Percentiles rank a stretch among this genome's conserved stretches.
These are phyloP conservation scores for Pampus argenteus DNA, from an alignment of 2,797 vertebrate genomes.

Conservation along the genomic window DNA sequence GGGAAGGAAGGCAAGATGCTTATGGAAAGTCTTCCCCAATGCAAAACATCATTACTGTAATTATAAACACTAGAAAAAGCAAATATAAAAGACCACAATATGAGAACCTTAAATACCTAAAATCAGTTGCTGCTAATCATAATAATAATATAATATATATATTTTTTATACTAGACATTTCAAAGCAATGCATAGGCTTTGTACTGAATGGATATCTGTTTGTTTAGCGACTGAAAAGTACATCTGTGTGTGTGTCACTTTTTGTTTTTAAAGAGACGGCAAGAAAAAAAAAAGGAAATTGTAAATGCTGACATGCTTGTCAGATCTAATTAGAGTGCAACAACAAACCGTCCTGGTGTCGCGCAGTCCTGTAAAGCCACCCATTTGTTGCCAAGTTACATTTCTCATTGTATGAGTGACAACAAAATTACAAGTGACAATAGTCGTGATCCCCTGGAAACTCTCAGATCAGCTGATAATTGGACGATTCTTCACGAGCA, in stretches of 20 bases:
- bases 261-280: constrained; percentile 43
- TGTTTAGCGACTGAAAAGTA: constrained; percentile 20
- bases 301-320: constrained; percentile 59
- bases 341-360: constrained; percentile 53
- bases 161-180: constrained; percentile 1
- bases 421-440: constrained; percentile 80
- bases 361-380: constrained; percentile 49
- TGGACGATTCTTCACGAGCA: constrained; percentile 69
- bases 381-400: constrained; percentile 73
- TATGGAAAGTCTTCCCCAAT: too few relatives aligned
- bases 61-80: not conserved
- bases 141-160: too few relatives aligned
- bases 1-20: not conserved
- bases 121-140: not conserved
- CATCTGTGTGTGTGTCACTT: constrained; percentile 35
- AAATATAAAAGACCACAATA: not conserved
- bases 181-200: not conserved
- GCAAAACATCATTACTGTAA: not conserved
- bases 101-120: not conserved
- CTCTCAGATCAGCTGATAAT: constrained; percentile 76
- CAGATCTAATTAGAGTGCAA: constrained; percentile 63
- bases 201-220: constrained; percentile 1
- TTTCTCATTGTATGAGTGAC: constrained; percentile 61
- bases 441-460: constrained; percentile 72
- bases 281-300: constrained; percentile 37